Evolutionary conservation across 2,888 invertebrate genomes (phyloP), one percentile per base, ranked within the genome.

Genomic region (Galerucella calmariensis): DNA sequence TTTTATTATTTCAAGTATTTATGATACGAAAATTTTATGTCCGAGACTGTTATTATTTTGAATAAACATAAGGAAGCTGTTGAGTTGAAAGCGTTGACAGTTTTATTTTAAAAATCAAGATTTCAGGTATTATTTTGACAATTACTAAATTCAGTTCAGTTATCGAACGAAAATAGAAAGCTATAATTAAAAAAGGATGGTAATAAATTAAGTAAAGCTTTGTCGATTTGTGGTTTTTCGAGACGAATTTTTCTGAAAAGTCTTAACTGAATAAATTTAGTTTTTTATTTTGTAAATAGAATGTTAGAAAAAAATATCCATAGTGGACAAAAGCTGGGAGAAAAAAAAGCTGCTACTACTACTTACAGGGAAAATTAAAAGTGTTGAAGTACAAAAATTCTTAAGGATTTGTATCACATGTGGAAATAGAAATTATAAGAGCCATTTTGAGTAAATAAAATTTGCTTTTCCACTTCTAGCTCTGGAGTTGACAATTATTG

Each of bases 221-320:
- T 69, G 73, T 73, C 73, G 69, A 44, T 65, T 73, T 73, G 73
- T 73, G 73, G 73, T 73, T 65, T 58, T 53, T 56, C 63, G 46
- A 16, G 24, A 56, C 53, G 53, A 56, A 73, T 62, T 12, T 63
- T 56, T 46, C 6, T 51, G 67, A 16, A 68, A 72, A 24, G 35
- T 61, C 62, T 68, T 72, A 68, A 20, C 20, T 20, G 72, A 68
- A 69, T 63, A 46, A 20, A 46, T 65, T 59, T 59, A 24, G 27
- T 27, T 27, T 35, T 35, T 41, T 62, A 41, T 56, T 56, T 56
- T 56, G 16, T 56, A 56, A 56, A 56, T 56, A 56, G 9, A 51
- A 14, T 48, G 14, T 14, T 51, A n/a, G n/a, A n/a, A 51, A 9
- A 6, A 9, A 20, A 16, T 20, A 3, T 20, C 16, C 10, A 20